Conservation (phyloP, 2,797 vertebrate species). For the Chelon auratus region DNA sequence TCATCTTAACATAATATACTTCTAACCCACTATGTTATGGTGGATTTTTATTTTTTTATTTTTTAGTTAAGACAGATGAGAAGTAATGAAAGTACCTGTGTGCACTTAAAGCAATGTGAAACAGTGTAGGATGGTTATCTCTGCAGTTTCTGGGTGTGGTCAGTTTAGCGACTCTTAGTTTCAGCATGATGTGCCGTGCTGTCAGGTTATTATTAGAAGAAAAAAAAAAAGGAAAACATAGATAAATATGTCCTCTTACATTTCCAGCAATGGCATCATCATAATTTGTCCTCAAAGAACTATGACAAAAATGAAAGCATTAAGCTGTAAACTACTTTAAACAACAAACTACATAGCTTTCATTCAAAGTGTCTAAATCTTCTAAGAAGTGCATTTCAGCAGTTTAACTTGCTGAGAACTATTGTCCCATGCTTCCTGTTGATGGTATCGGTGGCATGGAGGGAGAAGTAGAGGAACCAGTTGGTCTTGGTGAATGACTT, state of each 20-base stretch:
- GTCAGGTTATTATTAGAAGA: background rate
- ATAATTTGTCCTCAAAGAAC: background rate
- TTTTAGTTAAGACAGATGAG: too few relatives aligned
- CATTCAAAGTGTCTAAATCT: slow-evolving; percentile 13
- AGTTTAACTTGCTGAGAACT: background rate
- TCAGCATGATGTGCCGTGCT: background rate
- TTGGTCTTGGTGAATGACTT: slow-evolving; percentile 49
- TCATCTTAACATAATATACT: too few relatives aligned
- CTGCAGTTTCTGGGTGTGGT: slow-evolving; percentile 82
- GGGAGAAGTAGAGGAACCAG: slow-evolving; percentile 72
- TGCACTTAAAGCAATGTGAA: background rate
- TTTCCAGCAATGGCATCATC: background rate
- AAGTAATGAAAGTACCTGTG: too few relatives aligned
- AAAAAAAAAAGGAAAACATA: too few relatives aligned
- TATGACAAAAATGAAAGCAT: slow-evolving; percentile 7
- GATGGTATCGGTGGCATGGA: slow-evolving; percentile 52
- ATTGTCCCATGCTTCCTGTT: slow-evolving; percentile 39
- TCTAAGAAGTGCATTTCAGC: background rate
- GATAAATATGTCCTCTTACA: too few relatives aligned
- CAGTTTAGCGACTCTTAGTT: slow-evolving; percentile 12
- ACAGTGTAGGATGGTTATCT: slow-evolving; percentile 55
- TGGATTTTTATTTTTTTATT: too few relatives aligned
- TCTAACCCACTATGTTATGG: too few relatives aligned
- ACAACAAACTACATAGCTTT: background rate
- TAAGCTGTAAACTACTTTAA: background rate